Conservation (phyloP, 2,113 vertebrate species). For the Oceanodroma tethys region DNA sequence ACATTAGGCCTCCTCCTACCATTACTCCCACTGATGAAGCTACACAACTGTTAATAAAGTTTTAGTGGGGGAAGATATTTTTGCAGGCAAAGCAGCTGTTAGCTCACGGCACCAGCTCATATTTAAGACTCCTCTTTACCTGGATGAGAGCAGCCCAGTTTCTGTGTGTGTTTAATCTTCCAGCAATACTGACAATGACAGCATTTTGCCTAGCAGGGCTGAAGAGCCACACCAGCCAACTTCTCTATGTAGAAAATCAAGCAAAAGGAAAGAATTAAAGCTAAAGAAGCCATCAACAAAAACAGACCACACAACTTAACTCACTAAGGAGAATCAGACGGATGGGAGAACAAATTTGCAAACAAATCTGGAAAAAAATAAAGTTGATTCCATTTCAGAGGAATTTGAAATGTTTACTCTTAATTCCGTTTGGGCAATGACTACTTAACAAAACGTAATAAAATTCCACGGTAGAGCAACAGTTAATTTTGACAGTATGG, state of each 20-base stretch:
- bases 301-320: background rate
- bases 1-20: background rate
- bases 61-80: background rate
- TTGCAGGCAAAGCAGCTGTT: background rate
- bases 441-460: background rate
- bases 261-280: background rate
- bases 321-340: background rate
- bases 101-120: background rate
- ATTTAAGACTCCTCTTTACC: background rate
- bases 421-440: background rate
- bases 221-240: background rate
- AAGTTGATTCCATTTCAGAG: background rate
- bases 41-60: background rate
- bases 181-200: background rate
- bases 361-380: background rate
- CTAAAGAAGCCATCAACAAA: background rate
- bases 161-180: background rate
- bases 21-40: background rate
- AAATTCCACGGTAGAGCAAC: background rate
- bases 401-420: background rate
- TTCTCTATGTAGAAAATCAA: background rate
- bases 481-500: background rate
- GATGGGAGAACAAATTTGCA: background rate
- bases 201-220: background rate
- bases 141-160: background rate